A percentile compares a stretch with the other conserved stretches of the same genome.
Conservation (phyloP, 2,797 vertebrate species). For the Malurus splendens region DNA sequence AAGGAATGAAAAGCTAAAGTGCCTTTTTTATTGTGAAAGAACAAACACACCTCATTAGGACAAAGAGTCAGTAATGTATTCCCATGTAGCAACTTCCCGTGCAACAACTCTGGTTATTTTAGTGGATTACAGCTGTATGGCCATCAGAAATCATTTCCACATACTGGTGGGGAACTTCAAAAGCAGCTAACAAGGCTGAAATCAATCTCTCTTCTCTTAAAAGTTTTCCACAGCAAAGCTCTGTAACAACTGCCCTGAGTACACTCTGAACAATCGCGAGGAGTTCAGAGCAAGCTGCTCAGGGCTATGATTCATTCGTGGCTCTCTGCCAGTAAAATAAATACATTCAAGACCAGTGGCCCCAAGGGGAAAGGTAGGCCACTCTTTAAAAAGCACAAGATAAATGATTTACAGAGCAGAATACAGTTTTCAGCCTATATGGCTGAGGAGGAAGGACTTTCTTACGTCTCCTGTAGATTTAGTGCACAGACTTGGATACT, state of each 20-base stretch:
- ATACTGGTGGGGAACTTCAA: conserved; percentile 13
- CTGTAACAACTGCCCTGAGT: conserved; percentile 17
- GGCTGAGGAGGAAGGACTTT: conserved; percentile 9
- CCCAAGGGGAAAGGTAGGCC: conserved; percentile 41
- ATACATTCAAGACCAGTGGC: conserved; percentile 31
- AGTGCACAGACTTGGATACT: background rate
- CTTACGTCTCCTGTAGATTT: background rate
- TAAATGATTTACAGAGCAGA: conserved; percentile 57
- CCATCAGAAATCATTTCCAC: conserved; percentile 27
- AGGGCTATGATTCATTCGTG: conserved; percentile 50
- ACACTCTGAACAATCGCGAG: conserved; percentile 43
- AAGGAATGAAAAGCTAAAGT: background rate
- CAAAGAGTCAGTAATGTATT: background rate
- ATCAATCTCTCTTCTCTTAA: conserved; percentile 43
- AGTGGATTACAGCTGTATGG: background rate
- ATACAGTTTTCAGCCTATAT: background rate
- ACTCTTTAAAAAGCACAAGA: conserved; percentile 47
- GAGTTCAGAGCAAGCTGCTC: conserved; percentile 15
- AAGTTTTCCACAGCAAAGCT: conserved; percentile 17
- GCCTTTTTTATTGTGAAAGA: background rate
- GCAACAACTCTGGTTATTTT: background rate
- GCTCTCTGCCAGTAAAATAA: conserved; percentile 54
- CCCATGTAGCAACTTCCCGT: background rate
- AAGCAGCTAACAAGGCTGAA: conserved; percentile 44
- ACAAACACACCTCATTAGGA: background rate